Evolutionary conservation across 2,888 invertebrate genomes (phyloP).

Genomic region (Tachina grossa): DNA sequence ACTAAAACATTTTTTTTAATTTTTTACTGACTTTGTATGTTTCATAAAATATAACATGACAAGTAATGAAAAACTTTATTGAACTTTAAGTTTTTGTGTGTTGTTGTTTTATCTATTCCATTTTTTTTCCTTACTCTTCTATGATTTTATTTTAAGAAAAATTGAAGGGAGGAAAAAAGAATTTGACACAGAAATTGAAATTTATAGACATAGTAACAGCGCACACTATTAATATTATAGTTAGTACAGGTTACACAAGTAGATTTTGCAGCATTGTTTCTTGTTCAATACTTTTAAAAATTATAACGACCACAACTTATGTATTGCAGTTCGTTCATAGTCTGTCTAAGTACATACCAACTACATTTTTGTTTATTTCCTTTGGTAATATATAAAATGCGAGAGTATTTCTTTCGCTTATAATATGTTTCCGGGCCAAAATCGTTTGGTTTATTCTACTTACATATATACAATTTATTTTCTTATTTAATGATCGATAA

Average conservation of each 20-base stretch:
- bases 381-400: slow-evolving; percentile 21
- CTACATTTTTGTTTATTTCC: slow-evolving; percentile 5
- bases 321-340: background rate
- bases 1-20: background rate
- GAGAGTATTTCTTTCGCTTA: slow-evolving; percentile 22
- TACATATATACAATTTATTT: background rate
- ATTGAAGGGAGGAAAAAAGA: slow-evolving; percentile 32
- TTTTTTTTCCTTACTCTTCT: slow-evolving; percentile 9
- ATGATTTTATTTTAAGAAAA: background rate
- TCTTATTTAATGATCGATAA: slow-evolving; percentile 21
- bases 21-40: background rate
- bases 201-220: slow-evolving; percentile 61
- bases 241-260: slow-evolving; percentile 16
- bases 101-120: slow-evolving; percentile 17
- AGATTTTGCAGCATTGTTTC: slow-evolving; percentile 5
- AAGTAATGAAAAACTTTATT: background rate
- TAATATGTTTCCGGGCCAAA: slow-evolving; percentile 44
- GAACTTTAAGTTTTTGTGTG: background rate
- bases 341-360: background rate
- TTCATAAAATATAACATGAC: no score
- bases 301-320: slow-evolving; percentile 44
- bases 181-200: slow-evolving; percentile 62
- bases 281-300: background rate
- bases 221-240: slow-evolving; percentile 40
- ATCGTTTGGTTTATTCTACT: slow-evolving; percentile 1